Conservation (phyloP, 2,888 invertebrate genomes). For the Hanleya hanleyi region DNA sequence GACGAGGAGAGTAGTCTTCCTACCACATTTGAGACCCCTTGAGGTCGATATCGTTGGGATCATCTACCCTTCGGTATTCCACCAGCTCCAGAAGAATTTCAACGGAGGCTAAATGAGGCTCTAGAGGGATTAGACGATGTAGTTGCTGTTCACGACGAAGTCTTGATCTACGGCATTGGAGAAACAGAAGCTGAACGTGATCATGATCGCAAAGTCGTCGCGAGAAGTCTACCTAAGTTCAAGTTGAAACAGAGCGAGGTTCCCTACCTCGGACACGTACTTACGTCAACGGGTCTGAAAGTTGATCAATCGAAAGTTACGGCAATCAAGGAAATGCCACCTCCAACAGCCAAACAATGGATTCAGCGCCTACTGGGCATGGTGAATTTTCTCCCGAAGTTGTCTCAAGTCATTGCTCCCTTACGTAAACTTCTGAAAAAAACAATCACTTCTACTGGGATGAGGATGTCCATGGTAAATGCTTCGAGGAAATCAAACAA, state of each 20-base stretch:
- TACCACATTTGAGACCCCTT: conserved; percentile 43
- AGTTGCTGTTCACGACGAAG: conserved; percentile 25
- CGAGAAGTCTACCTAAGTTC: conserved; percentile 16
- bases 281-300: conserved; percentile 23
- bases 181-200: conserved; percentile 22
- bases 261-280: conserved; percentile 27
- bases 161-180: conserved; percentile 29
- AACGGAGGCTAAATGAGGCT: conserved; percentile 14
- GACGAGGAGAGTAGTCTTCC: conserved; percentile 25
- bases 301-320: conserved; percentile 28
- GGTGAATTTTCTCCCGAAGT: conserved; percentile 25
- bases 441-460: conserved; percentile 22
- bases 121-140: conserved; percentile 20
- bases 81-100: conserved; percentile 38
- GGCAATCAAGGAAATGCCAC: conserved; percentile 30
- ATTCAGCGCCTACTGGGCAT: conserved; percentile 29
- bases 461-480: conserved; percentile 16
- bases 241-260: conserved; percentile 19
- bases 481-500: conserved; percentile 15
- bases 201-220: conserved; percentile 18
- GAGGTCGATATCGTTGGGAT: conserved; percentile 38
- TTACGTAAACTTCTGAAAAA: conserved; percentile 16
- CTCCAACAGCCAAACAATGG: conserved; percentile 21
- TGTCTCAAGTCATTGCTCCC: conserved; percentile 27
- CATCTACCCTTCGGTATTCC: conserved; percentile 41